These are phyloP conservation scores for Drosophila mayri DNA, from an alignment of 1,140 invertebrate species.

Conservation along the genomic window DNA sequence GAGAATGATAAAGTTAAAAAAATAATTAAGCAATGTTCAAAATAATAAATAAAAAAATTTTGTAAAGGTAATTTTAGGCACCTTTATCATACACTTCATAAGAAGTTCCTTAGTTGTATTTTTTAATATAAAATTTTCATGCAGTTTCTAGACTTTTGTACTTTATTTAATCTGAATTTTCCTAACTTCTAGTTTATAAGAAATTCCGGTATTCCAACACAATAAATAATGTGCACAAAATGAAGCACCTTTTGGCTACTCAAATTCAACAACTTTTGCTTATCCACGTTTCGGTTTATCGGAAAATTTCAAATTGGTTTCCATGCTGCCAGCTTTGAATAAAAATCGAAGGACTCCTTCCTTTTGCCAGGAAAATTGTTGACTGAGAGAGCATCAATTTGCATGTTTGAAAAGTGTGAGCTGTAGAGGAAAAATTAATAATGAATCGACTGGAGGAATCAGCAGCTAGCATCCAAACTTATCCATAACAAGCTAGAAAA, in stretches of 20 bases:
- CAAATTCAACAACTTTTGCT: slow-evolving; percentile 17
- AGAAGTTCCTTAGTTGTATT: no score
- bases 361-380: slow-evolving; percentile 15
- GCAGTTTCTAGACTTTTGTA: background rate
- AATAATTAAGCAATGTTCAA: no score
- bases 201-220: background rate
- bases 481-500: slow-evolving; percentile 37
- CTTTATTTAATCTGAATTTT: slow-evolving; percentile 1
- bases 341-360: slow-evolving; percentile 23
- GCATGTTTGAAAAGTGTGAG: slow-evolving; percentile 43
- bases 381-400: slow-evolving; percentile 30
- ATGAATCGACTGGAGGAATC: slow-evolving; percentile 48
- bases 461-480: slow-evolving; percentile 33
- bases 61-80: no score
- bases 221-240: slow-evolving; percentile 14
- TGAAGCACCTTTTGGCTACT: slow-evolving; percentile 1
- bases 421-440: slow-evolving; percentile 44
- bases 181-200: no score
- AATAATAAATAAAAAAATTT: no score
- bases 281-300: slow-evolving; percentile 17
- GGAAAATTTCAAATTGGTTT: slow-evolving; percentile 40
- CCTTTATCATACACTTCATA: no score
- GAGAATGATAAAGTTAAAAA: background rate
- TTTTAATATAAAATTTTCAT: no score
- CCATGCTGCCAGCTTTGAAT: slow-evolving; percentile 20